Evolutionary conservation across 2,797 vertebrate species (phyloP).

Genomic region (Eutrigla gurnardus): DNA sequence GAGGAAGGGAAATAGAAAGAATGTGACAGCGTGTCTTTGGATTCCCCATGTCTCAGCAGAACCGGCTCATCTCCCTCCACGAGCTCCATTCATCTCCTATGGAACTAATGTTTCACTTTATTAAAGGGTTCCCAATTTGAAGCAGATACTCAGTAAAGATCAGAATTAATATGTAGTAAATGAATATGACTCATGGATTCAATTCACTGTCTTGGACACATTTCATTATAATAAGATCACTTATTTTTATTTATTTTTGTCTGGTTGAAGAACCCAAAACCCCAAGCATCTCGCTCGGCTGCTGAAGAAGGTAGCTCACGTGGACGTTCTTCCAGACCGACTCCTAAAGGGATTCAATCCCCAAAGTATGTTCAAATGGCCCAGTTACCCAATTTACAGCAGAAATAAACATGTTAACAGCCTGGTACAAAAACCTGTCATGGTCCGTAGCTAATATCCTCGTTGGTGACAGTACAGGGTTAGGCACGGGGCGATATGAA

Average conservation of each 20-base stretch:
- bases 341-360: too few relatives aligned
- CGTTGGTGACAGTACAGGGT: too few relatives aligned
- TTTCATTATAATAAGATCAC: not conserved
- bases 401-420: too few relatives aligned
- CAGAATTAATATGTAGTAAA: not conserved
- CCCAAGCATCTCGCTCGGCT: too few relatives aligned
- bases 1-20: constrained; percentile 10
- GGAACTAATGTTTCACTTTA: not conserved
- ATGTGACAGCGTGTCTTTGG: constrained; percentile 22
- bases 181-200: not conserved
- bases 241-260: not conserved
- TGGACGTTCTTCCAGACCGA: too few relatives aligned
- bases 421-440: too few relatives aligned
- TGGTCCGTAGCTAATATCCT: too few relatives aligned
- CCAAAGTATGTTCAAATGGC: too few relatives aligned
- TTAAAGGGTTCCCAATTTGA: not conserved
- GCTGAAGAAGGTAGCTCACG: too few relatives aligned
- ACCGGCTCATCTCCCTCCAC: constrained; percentile 23
- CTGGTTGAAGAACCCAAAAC: not conserved
- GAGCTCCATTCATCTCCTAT: constrained; percentile 19
- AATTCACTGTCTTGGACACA: not conserved
- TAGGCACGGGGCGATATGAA: not conserved
- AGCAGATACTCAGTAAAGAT: not conserved
- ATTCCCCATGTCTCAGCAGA: constrained; percentile 29
- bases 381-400: too few relatives aligned